These are phyloP conservation scores for Aix galericulata DNA, from an alignment of 2,113 vertebrate species.

Conservation along the genomic window DNA sequence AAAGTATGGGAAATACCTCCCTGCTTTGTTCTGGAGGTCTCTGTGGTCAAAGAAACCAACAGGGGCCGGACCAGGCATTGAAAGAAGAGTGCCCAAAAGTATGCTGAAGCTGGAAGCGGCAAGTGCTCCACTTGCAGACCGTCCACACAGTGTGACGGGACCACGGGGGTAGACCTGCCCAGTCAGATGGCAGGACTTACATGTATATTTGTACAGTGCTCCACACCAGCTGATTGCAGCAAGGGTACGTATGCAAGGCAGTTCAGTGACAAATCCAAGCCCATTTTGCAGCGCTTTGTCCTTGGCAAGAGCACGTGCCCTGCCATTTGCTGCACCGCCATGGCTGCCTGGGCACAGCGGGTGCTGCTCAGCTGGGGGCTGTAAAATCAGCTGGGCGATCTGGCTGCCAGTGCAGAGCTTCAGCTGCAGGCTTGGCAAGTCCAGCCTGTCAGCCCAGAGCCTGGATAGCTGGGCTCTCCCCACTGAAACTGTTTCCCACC, in stretches of 20 bases:
- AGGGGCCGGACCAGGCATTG: accelerated
- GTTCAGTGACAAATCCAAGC: not conserved
- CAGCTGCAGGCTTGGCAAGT: not conserved
- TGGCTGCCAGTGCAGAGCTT: not conserved
- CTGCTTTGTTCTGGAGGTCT: not conserved
- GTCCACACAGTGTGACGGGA: accelerated
- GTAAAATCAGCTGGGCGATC: not conserved
- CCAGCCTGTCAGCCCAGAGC: not conserved
- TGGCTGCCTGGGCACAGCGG: not conserved
- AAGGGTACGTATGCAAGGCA: not conserved
- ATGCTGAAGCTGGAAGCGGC: not conserved
- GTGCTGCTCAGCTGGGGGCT: not conserved
- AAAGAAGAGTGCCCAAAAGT: not conserved
- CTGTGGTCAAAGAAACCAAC: not conserved
- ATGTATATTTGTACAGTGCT: not conserved
- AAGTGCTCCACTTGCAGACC: not conserved
- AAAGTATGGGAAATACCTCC: not conserved
- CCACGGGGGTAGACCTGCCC: not conserved
- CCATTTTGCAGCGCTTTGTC: not conserved
- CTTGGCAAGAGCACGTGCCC: not conserved
- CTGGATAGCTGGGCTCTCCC: not conserved
- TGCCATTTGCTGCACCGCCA: no score
- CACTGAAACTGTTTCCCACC: not conserved
- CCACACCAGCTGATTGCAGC: slow-evolving; percentile 7
- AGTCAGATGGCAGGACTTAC: not conserved